Percentiles rank a stretch among this genome's conserved stretches.
These are phyloP conservation scores for Lasiurus cinereus DNA, from an alignment of 2,113 vertebrate species.

Conservation along the genomic window DNA sequence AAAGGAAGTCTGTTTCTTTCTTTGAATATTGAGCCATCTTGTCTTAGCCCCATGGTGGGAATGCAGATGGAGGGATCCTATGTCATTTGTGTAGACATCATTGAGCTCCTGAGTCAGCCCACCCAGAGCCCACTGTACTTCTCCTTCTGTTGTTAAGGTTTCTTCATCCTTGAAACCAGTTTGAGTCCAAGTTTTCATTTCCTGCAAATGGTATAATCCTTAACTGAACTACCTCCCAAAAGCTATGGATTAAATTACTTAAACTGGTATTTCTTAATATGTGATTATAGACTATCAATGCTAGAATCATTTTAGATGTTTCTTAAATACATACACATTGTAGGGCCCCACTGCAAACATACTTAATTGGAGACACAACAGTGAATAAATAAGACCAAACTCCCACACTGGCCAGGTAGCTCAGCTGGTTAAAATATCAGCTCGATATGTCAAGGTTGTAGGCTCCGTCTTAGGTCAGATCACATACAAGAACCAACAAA, in stretches of 20 bases:
- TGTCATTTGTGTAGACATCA: rapidly evolving
- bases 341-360: not conserved
- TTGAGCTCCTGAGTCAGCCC: not conserved
- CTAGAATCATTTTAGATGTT: not conserved
- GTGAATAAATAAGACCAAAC: too few relatives aligned
- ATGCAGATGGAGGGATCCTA: not conserved
- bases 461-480: not conserved
- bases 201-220: not conserved
- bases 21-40: rapidly evolving
- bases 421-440: not conserved
- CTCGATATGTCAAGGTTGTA: not conserved
- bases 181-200: not conserved
- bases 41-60: not conserved
- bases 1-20: not conserved
- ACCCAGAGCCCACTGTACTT: not conserved
- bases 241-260: not conserved
- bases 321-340: not conserved
- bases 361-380: not conserved
- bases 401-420: not conserved
- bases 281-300: not conserved
- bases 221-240: not conserved
- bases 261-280: not conserved
- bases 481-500: not conserved
- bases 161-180: not conserved
- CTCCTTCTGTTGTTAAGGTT: not conserved